Evolutionary conservation across 1,140 invertebrate species (phyloP), one percentile per base, ranked within the genome.

Genomic region (Drosophila tsacasi): DNA sequence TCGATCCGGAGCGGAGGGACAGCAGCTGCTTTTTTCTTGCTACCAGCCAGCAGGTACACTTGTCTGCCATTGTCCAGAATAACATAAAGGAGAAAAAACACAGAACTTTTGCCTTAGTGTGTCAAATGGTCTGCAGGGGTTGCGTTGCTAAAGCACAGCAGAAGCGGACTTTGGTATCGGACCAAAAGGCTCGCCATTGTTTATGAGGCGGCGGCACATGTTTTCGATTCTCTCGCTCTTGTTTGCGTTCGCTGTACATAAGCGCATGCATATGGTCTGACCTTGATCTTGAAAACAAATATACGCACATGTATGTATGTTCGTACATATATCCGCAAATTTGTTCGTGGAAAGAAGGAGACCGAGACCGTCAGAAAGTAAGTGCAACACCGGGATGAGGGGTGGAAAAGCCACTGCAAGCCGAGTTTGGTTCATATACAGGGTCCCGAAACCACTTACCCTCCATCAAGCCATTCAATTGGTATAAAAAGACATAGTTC

Each of bases 41-140:
- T 55, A 35, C n/a, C 52, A 49, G 46, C 35, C 76, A 74, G 83
- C 84, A 89, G 84, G 78, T 89, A 89, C 84, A 87, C 85, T 89
- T 89, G 84, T 89, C 78, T 83, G 83, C 73, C 78, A 69, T 82
- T 86, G 78, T 86, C 73, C 64, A 61, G 23, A 75, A 7, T 57
- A 3, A 42, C 23, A n/a, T 19, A 40, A 49, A 66, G 39, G 30
- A 32, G 37, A 30, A 19, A 21, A 39, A 40, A n/a, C 35, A 37
- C 60, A 49, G 15, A 61, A 68, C 47, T 69, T 61, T 44, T 50
- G 63, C 63, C 52, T 87, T 84, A 89, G 84, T 89, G 84, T 89
- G 84, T 89, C 84, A 89, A 89, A 89, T 81, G 68, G 81, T 90
- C 85, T 79, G 76, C 83, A 89, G 65, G 81, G 81, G 30, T 30